Evolutionary conservation across 2,113 vertebrate genomes (phyloP), one percentile per base, ranked within the genome.

Genomic region (Diphyllodes magnificus): DNA sequence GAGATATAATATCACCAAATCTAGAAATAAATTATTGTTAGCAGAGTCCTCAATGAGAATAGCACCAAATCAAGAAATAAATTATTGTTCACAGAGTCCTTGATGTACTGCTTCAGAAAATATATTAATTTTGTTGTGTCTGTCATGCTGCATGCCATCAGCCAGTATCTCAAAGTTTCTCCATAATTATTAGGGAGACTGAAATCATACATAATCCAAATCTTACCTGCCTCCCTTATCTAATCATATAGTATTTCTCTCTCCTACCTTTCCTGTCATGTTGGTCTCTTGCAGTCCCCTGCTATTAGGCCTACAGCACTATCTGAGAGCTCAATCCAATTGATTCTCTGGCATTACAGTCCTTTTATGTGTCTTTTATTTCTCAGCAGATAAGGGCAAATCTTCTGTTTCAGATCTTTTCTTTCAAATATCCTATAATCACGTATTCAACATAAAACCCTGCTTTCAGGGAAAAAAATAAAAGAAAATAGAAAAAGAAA

Each of bases 291-390:
- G 27, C 80, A 95, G 63, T 91, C 42, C 86, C 60, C 8, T 81
- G 79, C 88, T 97, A 96, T 97, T 97, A 94, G 88, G 90, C 75
- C 90, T 89, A 68, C 90, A 95, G 92, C 79, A 94, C 94, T 96
- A 96, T 61, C 97, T 97, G 44, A 7, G 85, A 93, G 82, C 92
- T 97, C 96, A 92, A 76, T 94, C 53, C 90, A 71, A 96, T 57
- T 92, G 95, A 92, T 96, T 97, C 64, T 88, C 65, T 11, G 10
- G 81, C 70, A 85, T 85, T 81, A 57, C 13, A 70, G 24, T 85
- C 69, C 40, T 75, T 60, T 88, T 49, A 68, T 56, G 30, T 68
- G 68, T 73, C 35, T 88, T 85, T 65, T 85, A 71, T 88, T 86
- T 69, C 64, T 71, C 10, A 20, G 57, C 28, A 68, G 90, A 92